Evolutionary conservation across 1,140 invertebrate genomes (phyloP).

Genomic region (Drosophila arizonae): DNA sequence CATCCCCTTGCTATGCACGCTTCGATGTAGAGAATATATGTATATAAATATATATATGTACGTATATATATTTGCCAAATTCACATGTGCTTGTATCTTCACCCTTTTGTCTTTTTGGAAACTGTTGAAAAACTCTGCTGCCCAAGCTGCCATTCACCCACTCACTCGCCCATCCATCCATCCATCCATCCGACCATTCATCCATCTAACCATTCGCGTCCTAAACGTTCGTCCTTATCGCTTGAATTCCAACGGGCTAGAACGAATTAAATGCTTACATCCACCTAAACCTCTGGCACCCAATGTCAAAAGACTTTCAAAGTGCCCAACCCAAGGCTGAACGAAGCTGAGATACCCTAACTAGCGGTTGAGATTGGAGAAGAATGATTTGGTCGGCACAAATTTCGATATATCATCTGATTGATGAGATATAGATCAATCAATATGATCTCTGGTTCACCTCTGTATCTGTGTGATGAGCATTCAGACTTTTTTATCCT

Average conservation of each 20-base stretch:
- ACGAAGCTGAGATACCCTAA: conserved; percentile 33
- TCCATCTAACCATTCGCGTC: conserved; percentile 33
- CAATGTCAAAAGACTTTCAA: conserved; percentile 63
- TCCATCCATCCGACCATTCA: conserved; percentile 19
- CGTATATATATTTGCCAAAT: not conserved
- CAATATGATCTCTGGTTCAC: too few relatives aligned
- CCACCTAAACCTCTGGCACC: conserved; percentile 34
- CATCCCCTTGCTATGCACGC: conserved; percentile 1
- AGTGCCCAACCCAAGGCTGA: conserved; percentile 23
- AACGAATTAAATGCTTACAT: conserved; percentile 65
- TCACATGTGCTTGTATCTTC: conserved; percentile 1
- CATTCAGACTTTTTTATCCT: too few relatives aligned
- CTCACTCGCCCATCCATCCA: conserved; percentile 11
- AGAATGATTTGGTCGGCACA: too few relatives aligned
- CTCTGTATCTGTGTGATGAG: too few relatives aligned
- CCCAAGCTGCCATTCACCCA: conserved; percentile 14
- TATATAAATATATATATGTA: not conserved
- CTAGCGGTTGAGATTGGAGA: not conserved
- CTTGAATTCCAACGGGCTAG: conserved; percentile 55
- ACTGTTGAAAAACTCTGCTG: conserved; percentile 32
- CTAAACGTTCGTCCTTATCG: conserved; percentile 50
- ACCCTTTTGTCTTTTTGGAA: conserved; percentile 48
- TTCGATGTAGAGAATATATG: not conserved
- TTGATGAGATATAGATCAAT: too few relatives aligned
- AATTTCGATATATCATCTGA: too few relatives aligned